Base-by-base conservation (phyloP, 2,113 vertebrate species). In the Ptyas mucosa region DNA sequence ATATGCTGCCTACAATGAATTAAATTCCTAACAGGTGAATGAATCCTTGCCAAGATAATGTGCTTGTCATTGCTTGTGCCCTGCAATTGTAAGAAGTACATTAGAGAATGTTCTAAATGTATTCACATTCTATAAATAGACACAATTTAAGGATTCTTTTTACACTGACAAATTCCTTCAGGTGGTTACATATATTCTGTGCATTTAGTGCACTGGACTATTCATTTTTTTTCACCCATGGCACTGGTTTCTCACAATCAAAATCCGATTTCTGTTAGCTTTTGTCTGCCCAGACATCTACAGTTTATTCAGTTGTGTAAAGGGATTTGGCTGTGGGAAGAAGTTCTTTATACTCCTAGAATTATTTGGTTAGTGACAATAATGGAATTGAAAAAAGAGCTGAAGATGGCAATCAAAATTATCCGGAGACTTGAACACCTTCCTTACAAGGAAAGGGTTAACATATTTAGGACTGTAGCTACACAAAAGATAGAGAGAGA, bases 1-100 rank as follows among this genome's bases (percentile, higher is more conserved):
- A 95, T 95, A 94, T 6, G 89, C 96, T 97, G 95, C 91, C 95
- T 97, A 95, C 94, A 96, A 96, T 96, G 96, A 98, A 97, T 97
- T 97, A 93, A 94, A 95, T 96, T 96, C 91, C 53, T 95, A 97
- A 94, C 95, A 97, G 95, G 94, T 97, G 94, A 95, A 88, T 88
- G 92, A 96, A 95, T 93, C 88, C 39, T 96, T 97, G 96, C 97
- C 97, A 97, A 97, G 94, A 94, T 75, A 93, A 91, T 91, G 91
- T 0, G 81, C 93, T 94, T 97, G 96, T 97, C 97, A 97, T 94
- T 95, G 61, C 54, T 87, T 94, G 95, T 92, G 96, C 24, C 92
- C 91, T 95, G 92, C 46, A 64, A 92, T 96, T 95, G 91, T 54
- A 96, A 96, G 92, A 86, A 52, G 55, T 96, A 49, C 93, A 94